These are phyloP conservation scores for Luffia ferchaultella DNA, from an alignment of 2,888 invertebrate species.

Conservation along the genomic window DNA sequence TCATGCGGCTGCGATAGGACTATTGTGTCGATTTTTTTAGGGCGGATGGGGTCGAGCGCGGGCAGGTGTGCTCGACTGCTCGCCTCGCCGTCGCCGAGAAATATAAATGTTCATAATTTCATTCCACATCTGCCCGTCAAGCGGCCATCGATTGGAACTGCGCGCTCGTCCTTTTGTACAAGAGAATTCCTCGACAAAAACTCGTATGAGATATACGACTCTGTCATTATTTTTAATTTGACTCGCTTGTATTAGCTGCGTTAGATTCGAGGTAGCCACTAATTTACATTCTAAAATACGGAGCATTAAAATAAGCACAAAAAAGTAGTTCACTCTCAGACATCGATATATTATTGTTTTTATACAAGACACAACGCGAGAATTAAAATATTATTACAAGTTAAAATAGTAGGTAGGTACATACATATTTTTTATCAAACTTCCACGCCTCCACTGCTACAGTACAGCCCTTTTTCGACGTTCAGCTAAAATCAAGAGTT, in stretches of 20 bases:
- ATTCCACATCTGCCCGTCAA: constrained; percentile 61
- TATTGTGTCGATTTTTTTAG: constrained; percentile 49
- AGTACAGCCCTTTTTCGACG: no score
- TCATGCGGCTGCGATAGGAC: constrained; percentile 53
- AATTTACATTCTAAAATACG: not conserved
- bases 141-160: constrained; percentile 44
- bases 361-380: no score
- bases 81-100: constrained; percentile 28
- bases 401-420: no score
- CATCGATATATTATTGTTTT: no score
- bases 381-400: no score
- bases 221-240: constrained; percentile 20
- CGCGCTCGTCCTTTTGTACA: constrained; percentile 42
- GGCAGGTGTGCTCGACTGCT: constrained; percentile 45
- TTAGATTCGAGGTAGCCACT: not conserved
- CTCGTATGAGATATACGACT: constrained; percentile 25
- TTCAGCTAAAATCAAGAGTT: no score
- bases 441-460: no score
- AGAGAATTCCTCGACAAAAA: constrained; percentile 45
- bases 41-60: constrained; percentile 24
- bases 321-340: no score
- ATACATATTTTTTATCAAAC: no score
- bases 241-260: constrained; percentile 31
- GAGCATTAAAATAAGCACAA: no score
- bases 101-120: constrained; percentile 62